Base-by-base conservation (phyloP, 2,113 vertebrate genomes). In the Cryptomyrus ogoouensis region DNA sequence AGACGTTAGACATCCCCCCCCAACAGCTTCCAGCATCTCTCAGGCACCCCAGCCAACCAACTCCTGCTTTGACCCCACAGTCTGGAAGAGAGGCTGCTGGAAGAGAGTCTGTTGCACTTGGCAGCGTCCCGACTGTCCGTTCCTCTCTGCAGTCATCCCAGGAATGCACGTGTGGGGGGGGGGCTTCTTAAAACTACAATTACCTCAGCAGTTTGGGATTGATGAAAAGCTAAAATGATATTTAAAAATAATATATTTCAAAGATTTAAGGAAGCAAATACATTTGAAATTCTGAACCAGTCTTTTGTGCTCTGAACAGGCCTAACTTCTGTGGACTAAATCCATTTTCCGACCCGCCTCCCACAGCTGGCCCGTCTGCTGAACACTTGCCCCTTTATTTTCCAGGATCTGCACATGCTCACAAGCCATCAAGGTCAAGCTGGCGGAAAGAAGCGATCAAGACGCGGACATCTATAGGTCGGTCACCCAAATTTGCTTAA, bases 201-300 rank as follows among this genome's bases (percentile, higher is more conserved):
- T 91, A 91, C 92, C 95, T 96, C 94, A 95, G 95, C 19, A 27
- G 21, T 50, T 80, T 31, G 47, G 21, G 83, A 49, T 94, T 80
- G 74, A 80, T 42, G 70, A 17, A 31, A 80, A 42, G 74, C 74
- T 80, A 92, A 91, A 77, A 90, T 89, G 53, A 91, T 93, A 80
- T 80, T 92, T 91, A 83, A 93, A 94, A 94, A 94, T 89, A 86
- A 91, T 89, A 92, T 93, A 94, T 92, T 89, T 91, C 58, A 92
- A 89, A 91, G 92, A 88, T 93, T 91, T 90, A 85, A 91, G 90
- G 85, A 31, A 91, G 89, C 90, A 53, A 31, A 50, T 91, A 24
- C 91, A 90, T 89, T 87, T 17, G 35, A 77, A 83, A 47, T 44
- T 83, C 80, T 93, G 91, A 92, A 93, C 91, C 85, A 91, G 89